Conservation (phyloP, 2,888 invertebrate genomes). For the Glyphotaelius pellucidus region DNA sequence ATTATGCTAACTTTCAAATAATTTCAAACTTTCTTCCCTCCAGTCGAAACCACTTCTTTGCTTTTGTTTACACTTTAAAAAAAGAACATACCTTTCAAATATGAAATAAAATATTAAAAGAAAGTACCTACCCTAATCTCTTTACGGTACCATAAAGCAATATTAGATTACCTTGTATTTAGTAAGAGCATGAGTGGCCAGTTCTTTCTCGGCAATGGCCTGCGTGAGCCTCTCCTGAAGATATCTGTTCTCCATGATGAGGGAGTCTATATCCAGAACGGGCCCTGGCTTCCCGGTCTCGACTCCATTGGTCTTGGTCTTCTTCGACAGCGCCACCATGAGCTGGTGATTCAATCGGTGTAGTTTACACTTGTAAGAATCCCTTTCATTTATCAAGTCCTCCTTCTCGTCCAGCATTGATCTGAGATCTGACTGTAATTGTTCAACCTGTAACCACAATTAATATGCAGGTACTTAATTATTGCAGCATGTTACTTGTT, state of each 20-base stretch:
- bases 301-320: conserved; percentile 71
- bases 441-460: conserved; percentile 78
- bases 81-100: background rate
- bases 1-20: background rate
- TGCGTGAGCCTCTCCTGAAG: conserved; percentile 89
- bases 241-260: conserved; percentile 90
- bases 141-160: background rate
- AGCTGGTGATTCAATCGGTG: conserved; percentile 89
- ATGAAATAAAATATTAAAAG: background rate
- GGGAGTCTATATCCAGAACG: conserved; percentile 87
- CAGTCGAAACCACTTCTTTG: background rate
- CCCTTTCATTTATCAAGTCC: conserved; percentile 87
- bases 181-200: conserved; percentile 83
- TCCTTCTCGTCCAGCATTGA: conserved; percentile 91
- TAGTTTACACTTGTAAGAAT: conserved; percentile 90
- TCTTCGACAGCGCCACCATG: conserved; percentile 78
- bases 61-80: background rate
- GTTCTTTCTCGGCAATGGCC: conserved; percentile 86
- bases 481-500: background rate
- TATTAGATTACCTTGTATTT: conserved; percentile 83
- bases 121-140: background rate
- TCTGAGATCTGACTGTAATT: conserved; percentile 86
- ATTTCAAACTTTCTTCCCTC: background rate
- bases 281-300: conserved; percentile 72
- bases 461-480: conserved; percentile 36